These are phyloP conservation scores for Dromiciops gliroides DNA, from an alignment of 2,113 vertebrate species.

Conservation along the genomic window DNA sequence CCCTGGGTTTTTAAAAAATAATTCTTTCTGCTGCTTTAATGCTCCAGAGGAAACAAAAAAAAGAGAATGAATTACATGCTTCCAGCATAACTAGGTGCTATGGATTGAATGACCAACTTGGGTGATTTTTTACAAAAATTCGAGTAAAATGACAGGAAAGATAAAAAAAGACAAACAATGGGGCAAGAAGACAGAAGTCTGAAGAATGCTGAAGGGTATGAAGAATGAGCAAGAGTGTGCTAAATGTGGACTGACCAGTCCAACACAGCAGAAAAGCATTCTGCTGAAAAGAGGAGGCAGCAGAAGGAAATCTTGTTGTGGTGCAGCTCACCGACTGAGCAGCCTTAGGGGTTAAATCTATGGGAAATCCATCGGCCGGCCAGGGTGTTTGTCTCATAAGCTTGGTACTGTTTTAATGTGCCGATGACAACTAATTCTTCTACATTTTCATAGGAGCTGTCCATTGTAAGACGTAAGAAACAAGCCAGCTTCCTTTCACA, in stretches of 20 bases:
- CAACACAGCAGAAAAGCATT: constrained; percentile 50
- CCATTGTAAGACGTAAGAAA: constrained; percentile 49
- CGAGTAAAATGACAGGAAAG: constrained; percentile 31
- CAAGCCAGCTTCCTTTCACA: constrained; percentile 62
- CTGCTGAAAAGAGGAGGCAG: constrained; percentile 40
- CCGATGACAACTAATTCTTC: constrained; percentile 62
- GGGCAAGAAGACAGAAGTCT: constrained; percentile 42
- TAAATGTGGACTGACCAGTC: constrained; percentile 31
- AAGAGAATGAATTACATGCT: not conserved
- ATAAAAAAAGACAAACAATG: constrained; percentile 52
- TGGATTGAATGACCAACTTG: not conserved
- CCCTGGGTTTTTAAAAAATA: constrained; percentile 13
- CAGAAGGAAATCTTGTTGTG: constrained; percentile 61
- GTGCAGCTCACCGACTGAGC: constrained; percentile 62
- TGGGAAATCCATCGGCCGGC: constrained; percentile 64
- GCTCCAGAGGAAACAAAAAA: constrained; percentile 12
- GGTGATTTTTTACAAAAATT: constrained; percentile 22
- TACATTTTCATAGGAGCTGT: constrained; percentile 52
- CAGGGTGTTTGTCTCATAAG: constrained; percentile 40
- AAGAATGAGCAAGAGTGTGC: not conserved
- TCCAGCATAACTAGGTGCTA: not conserved
- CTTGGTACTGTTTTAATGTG: constrained; percentile 57
- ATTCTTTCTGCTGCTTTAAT: constrained; percentile 28
- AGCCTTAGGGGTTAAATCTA: constrained; percentile 36
- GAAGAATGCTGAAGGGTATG: constrained; percentile 41